Evolutionary conservation across 92 coral and sea anemone species (phyloP).

Genomic region (Zoanthus gigantus): DNA sequence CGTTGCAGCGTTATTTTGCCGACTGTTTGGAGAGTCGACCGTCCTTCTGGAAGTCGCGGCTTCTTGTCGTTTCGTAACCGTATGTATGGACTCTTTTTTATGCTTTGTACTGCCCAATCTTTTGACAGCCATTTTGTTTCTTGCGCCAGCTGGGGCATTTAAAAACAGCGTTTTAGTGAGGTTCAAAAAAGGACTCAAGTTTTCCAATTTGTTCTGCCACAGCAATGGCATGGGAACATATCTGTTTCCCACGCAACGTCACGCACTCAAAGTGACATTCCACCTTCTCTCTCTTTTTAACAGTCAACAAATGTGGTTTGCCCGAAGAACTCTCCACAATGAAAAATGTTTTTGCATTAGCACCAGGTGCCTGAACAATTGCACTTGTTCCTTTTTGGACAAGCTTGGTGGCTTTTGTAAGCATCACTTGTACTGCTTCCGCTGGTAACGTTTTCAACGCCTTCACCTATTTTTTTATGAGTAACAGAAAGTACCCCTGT

Average conservation of each 20-base stretch:
- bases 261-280: conserved; percentile 19
- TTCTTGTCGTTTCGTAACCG: conserved; percentile 21
- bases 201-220: conserved; percentile 45
- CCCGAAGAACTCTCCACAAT: conserved; percentile 30
- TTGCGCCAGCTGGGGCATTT: conserved; percentile 29
- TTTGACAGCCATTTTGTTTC: conserved; percentile 37
- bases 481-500: conserved; percentile 22
- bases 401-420: conserved; percentile 41
- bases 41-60: not conserved
- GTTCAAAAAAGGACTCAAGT: conserved; percentile 42
- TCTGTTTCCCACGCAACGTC: not conserved
- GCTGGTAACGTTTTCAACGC: conserved; percentile 49
- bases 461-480: conserved; percentile 20
- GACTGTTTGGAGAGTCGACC: conserved; percentile 8
- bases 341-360: conserved; percentile 31
- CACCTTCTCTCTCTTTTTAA: conserved; percentile 18
- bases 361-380: conserved; percentile 45
- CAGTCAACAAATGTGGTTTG: conserved; percentile 35
- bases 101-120: conserved; percentile 41
- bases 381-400: conserved; percentile 40
- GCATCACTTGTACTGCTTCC: conserved; percentile 49
- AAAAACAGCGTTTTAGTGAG: conserved; percentile 36
- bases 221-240: conserved; percentile 42
- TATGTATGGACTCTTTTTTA: conserved; percentile 26
- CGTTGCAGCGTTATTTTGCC: conserved; percentile 1